Evolutionary conservation across 2,113 vertebrate species (phyloP).

Genomic region (Caracal caracal): DNA sequence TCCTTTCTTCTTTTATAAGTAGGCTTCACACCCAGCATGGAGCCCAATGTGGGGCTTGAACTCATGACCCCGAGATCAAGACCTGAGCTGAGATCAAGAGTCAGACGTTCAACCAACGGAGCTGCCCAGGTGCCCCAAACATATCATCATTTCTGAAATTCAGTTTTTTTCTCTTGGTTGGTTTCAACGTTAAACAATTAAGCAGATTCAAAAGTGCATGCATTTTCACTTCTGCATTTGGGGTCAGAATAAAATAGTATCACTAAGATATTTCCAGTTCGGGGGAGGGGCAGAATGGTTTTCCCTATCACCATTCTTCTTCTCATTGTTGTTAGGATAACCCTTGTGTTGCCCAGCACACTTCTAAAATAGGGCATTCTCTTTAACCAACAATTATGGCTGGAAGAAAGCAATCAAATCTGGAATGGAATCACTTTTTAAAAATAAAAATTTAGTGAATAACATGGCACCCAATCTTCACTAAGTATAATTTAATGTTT

Average conservation of each 20-base stretch:
- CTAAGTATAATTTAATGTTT: neutral
- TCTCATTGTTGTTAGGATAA: neutral
- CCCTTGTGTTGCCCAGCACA: neutral
- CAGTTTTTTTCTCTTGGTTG: neutral
- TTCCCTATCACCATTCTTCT: neutral
- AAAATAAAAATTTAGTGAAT: slow-evolving; percentile 34
- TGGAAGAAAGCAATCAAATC: neutral
- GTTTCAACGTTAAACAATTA: neutral
- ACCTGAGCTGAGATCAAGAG: too few relatives aligned
- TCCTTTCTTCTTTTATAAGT: too few relatives aligned
- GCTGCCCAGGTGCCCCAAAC: too few relatives aligned
- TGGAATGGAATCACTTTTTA: neutral
- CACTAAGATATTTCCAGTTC: neutral
- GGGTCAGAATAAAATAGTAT: neutral
- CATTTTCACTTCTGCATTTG: slow-evolving; percentile 5
- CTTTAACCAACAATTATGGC: neutral
- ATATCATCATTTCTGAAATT: too few relatives aligned
- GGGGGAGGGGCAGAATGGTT: neutral
- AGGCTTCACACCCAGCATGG: too few relatives aligned
- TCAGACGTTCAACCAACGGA: too few relatives aligned
- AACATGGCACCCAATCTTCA: neutral
- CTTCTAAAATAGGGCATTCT: neutral
- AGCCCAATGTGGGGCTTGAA: too few relatives aligned
- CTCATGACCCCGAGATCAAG: too few relatives aligned
- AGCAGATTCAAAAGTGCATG: neutral